phyloP scores from a whole-genome alignment of 2,113 vertebrate species.

The Leucoraja erinaceus region DNA sequence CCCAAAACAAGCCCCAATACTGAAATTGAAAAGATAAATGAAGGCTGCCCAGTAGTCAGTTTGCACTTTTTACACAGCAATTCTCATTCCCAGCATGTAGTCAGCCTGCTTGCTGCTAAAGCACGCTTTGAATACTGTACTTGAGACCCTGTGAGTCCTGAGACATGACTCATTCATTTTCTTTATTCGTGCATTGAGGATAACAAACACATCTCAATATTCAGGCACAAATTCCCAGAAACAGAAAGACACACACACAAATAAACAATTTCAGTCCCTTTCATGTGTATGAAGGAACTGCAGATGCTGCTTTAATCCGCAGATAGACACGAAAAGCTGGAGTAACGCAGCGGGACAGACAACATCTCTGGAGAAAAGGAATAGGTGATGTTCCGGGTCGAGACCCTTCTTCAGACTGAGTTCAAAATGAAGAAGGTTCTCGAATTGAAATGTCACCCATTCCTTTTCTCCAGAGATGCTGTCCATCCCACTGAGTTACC shows the following conservation, averaged over 20 bases:
- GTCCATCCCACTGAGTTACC: too few relatives aligned
- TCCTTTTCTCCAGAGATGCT: too few relatives aligned
- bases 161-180: constrained; percentile 39
- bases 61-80: constrained; percentile 37
- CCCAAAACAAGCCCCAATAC: background rate
- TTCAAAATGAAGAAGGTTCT: too few relatives aligned
- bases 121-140: background rate
- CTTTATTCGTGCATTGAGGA: background rate
- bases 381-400: too few relatives aligned
- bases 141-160: constrained; percentile 37
- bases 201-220: background rate
- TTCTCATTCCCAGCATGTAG: constrained; percentile 40
- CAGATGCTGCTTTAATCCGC: too few relatives aligned
- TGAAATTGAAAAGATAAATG: background rate
- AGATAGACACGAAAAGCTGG: too few relatives aligned
- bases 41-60: background rate
- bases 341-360: too few relatives aligned
- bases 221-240: background rate
- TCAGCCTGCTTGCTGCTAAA: background rate
- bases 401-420: too few relatives aligned
- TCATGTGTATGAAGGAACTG: too few relatives aligned
- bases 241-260: background rate
- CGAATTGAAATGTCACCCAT: too few relatives aligned
- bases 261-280: background rate
- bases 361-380: too few relatives aligned